These are phyloP conservation scores for Acinonyx jubatus DNA, from an alignment of 2,113 vertebrate genomes.

Conservation along the genomic window DNA sequence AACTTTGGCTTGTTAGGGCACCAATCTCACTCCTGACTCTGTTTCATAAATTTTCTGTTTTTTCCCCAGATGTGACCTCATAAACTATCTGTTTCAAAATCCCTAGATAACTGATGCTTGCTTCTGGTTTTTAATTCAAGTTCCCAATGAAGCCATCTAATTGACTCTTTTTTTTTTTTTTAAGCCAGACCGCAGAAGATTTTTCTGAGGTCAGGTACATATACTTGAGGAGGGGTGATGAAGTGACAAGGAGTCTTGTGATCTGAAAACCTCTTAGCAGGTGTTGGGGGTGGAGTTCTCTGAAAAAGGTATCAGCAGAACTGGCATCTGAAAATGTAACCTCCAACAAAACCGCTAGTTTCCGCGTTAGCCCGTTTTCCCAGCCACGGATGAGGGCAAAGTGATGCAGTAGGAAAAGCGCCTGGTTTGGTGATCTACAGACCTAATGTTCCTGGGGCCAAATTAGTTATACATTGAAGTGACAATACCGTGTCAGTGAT, in stretches of 20 bases:
- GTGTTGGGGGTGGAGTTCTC: neutral
- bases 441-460: neutral
- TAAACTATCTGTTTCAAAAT: neutral
- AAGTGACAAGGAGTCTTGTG: neutral
- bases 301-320: neutral
- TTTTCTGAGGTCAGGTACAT: neutral
- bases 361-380: neutral
- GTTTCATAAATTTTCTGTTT: neutral
- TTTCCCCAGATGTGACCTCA: neutral
- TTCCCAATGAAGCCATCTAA: neutral
- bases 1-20: neutral
- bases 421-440: neutral
- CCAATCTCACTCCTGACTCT: neutral
- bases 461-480: neutral
- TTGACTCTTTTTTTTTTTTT: neutral
- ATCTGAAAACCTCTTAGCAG: neutral
- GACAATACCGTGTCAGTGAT: neutral
- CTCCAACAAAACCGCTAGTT: neutral
- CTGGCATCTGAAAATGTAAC: neutral
- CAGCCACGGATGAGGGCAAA: neutral
- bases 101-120: neutral
- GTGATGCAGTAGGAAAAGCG: neutral
- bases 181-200: neutral
- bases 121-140: neutral
- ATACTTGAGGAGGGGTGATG: neutral